Percentiles rank a stretch among this genome's conserved stretches.
Evolutionary conservation across 2,797 vertebrate species (phyloP).

Genomic region (Paramormyrops hopkinsi): DNA sequence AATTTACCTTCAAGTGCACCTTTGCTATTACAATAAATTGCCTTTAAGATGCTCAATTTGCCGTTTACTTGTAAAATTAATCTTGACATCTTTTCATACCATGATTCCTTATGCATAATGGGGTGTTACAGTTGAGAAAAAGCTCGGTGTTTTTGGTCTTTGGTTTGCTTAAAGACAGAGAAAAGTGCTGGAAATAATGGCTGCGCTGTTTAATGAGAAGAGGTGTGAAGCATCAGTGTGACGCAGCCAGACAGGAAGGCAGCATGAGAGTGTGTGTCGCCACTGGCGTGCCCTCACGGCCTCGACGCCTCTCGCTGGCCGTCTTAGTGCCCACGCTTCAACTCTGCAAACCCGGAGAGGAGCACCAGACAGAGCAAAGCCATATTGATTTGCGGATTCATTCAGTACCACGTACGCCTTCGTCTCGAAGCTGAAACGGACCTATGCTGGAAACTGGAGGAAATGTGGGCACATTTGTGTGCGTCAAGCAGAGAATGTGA

Average conservation of each 20-base stretch:
- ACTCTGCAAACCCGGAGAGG: background rate
- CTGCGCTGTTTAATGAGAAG: background rate
- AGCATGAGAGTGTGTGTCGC: background rate
- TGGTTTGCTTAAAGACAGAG: background rate
- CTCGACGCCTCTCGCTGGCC: background rate
- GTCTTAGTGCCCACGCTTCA: background rate
- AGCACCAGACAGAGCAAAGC: background rate
- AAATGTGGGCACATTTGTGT: background rate
- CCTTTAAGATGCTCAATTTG: background rate
- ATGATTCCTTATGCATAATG: background rate
- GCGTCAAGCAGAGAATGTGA: background rate
- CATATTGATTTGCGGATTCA: background rate
- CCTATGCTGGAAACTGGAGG: background rate
- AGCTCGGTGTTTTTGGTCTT: background rate
- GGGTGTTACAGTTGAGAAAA: background rate
- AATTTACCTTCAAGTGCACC: background rate
- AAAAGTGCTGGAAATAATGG: background rate
- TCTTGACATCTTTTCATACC: background rate
- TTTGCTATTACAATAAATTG: background rate
- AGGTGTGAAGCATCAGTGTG: background rate
- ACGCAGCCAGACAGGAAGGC: background rate
- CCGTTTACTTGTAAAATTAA: background rate
- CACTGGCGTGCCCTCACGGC: background rate
- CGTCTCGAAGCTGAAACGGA: background rate
- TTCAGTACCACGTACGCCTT: background rate